A percentile compares a stretch with the other conserved stretches of the same genome.
Evolutionary conservation across 2,888 invertebrate species (phyloP).

Genomic region (Drosophila meridiana): DNA sequence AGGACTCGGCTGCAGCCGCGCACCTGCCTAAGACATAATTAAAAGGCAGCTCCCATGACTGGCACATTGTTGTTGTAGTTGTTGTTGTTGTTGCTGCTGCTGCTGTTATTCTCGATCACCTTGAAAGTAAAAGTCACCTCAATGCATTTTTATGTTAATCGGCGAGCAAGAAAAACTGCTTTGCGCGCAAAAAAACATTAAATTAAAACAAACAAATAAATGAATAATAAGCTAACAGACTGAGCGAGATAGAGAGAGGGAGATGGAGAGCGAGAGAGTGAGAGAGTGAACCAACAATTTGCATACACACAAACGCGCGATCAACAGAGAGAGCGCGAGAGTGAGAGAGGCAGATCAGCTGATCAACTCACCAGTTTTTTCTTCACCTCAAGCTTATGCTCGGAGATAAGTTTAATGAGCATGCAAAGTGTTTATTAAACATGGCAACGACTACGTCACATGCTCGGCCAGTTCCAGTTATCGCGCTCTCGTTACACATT

Average conservation of each 20-base stretch:
- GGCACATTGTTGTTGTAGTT: slow-evolving; percentile 39
- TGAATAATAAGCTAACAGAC: slow-evolving; percentile 73
- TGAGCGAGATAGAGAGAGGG: slow-evolving; percentile 17
- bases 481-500: slow-evolving; percentile 61
- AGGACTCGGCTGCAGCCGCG: slow-evolving; percentile 18
- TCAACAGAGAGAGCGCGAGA: slow-evolving; percentile 11
- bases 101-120: slow-evolving; percentile 62
- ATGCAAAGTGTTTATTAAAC: slow-evolving; percentile 83
- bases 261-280: slow-evolving; percentile 30
- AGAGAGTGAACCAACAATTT: slow-evolving; percentile 43
- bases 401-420: slow-evolving; percentile 79
- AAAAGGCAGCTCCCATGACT: slow-evolving; percentile 66
- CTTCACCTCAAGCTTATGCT: slow-evolving; percentile 50
- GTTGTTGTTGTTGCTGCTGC: slow-evolving; percentile 15
- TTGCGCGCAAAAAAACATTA: slow-evolving; percentile 74
- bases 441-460: slow-evolving; percentile 48
- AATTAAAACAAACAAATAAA: slow-evolving; percentile 81
- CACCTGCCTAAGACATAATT: slow-evolving; percentile 62
- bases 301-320: slow-evolving; percentile 39
- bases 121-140: slow-evolving; percentile 75
- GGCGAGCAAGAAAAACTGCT: slow-evolving; percentile 36
- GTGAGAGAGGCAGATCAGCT: slow-evolving; percentile 37
- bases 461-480: slow-evolving; percentile 45
- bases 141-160: slow-evolving; percentile 79
- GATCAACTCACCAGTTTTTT: slow-evolving; percentile 30